Evolutionary conservation across 2,113 vertebrate species (phyloP).

Genomic region (Lutjanus erythropterus): DNA sequence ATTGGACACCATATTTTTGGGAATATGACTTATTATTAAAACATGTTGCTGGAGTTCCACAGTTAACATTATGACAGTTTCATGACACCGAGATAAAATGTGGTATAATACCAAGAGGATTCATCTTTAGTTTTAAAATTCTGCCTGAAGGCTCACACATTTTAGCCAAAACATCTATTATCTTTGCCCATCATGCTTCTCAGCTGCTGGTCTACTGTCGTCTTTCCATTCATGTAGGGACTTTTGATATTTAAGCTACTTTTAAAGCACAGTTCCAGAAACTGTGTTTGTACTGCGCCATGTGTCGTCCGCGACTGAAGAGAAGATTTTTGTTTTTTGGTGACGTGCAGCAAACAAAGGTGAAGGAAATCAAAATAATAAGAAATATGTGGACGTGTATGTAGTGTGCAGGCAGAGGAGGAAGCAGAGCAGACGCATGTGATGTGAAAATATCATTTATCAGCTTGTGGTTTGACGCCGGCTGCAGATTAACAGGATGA

Average conservation of each 20-base stretch:
- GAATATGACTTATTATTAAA: neutral
- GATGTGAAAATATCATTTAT: slow-evolving; percentile 64
- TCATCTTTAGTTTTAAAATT: neutral
- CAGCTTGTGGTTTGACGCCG: slow-evolving; percentile 47
- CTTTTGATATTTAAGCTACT: neutral
- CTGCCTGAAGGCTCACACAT: neutral
- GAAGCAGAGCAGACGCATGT: slow-evolving; percentile 20
- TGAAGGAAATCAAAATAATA: slow-evolving; percentile 35
- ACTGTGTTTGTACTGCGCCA: neutral
- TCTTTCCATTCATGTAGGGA: neutral
- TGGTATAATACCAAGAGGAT: neutral
- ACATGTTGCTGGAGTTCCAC: neutral
- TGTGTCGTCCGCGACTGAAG: neutral
- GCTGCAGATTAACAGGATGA: slow-evolving; percentile 53
- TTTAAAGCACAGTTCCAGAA: neutral
- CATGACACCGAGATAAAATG: neutral
- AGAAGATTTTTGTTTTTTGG: neutral
- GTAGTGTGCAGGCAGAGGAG: slow-evolving; percentile 1
- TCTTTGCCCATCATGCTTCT: neutral
- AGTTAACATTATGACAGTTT: neutral
- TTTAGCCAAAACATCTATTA: neutral
- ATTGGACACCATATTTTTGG: neutral
- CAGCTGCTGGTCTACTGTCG: neutral
- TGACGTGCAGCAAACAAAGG: slow-evolving; percentile 4
- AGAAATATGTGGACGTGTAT: neutral